phyloP scores from a whole-genome alignment of 2,888 invertebrate species.

The Ectemnius cavifrons region DNA sequence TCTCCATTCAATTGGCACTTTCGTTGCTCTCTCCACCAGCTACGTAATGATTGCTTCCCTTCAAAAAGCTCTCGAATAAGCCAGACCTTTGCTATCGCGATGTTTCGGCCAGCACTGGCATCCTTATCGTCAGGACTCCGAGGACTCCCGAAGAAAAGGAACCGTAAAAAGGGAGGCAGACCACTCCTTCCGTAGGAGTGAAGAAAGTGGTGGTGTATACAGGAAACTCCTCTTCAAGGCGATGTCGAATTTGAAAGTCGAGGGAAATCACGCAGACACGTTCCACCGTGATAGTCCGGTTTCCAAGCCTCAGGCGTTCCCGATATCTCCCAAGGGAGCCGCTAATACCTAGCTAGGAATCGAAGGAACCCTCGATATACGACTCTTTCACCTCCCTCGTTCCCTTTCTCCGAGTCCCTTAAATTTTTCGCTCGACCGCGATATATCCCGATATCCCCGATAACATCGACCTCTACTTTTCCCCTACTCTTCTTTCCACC shows the following conservation, averaged over 20 bases:
- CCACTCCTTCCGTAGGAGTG: not conserved
- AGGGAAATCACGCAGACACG: conserved; percentile 23
- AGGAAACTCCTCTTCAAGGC: not conserved
- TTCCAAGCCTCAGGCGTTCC: not conserved
- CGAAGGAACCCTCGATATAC: not conserved
- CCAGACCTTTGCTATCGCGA: conserved; percentile 6
- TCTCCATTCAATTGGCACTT: conserved; percentile 48
- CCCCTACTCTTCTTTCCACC: not conserved
- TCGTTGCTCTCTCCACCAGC: conserved; percentile 21
- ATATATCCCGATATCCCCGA: conserved; percentile 4
- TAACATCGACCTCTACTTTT: not conserved
- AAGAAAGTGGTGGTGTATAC: no score
- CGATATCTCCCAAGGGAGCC: not conserved
- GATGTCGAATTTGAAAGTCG: conserved; percentile 14
- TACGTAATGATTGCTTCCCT: conserved; percentile 44
- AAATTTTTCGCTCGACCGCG: conserved; percentile 1
- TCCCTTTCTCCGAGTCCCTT: not conserved
- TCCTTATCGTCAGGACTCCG: not conserved
- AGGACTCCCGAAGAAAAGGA: not conserved
- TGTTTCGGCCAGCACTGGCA: not conserved
- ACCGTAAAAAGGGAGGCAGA: not conserved
- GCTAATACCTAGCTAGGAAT: not conserved
- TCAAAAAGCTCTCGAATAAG: conserved; percentile 12
- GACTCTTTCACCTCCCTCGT: not conserved
- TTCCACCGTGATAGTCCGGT: not conserved